Base-by-base conservation (phyloP, 2,113 vertebrate species). In the Ramphastos sulfuratus region DNA sequence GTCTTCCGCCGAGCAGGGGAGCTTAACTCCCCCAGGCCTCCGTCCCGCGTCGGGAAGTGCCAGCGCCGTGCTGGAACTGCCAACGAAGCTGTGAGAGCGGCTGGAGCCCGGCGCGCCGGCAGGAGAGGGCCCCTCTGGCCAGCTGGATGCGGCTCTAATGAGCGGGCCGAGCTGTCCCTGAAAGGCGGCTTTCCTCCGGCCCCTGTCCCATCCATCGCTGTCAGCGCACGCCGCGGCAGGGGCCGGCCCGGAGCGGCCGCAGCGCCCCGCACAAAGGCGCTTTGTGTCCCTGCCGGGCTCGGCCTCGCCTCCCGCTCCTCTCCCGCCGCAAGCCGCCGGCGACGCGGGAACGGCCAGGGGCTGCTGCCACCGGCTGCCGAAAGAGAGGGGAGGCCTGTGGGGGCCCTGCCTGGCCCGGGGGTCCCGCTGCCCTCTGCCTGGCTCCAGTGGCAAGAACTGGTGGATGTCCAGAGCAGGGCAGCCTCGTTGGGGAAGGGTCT, bases 201-300 rank as follows among this genome's bases (percentile, higher is more conserved):
- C 91, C 92, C 94, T 70, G 90, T 95, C 91, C 60, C 97, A 97
- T 98, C 96, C 95, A 97, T 95, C 93, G 96, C 97, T 98, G 97
- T 97, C 96, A 95, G 82, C 31, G 92, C 61, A 20, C 66, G 75
- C 93, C 16, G 72, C 96, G 35, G 95, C 82, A 66, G 83, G 94
- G 76, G 96, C 77, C 91, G 2, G 58, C 52, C 5, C 84, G 23
- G 94, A 97, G 64, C 74, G 35, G 89, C 89, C 98, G 87, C 93
- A 92, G 89, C 94, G 82, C 95, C 89, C 74, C 23, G 78, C 95
- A 99, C 98, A 99, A 98, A 98, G 93, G 97, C 77, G 92, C 97
- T 98, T 98, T 99, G 98, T 98, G 94, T 61, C 76, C 21, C 20
- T 21, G 48, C 48, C 97, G 98, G 97, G 97, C 97, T 97, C 97